Base-by-base conservation (phyloP, 1,140 invertebrate genomes). In the Atta colombica region DNA sequence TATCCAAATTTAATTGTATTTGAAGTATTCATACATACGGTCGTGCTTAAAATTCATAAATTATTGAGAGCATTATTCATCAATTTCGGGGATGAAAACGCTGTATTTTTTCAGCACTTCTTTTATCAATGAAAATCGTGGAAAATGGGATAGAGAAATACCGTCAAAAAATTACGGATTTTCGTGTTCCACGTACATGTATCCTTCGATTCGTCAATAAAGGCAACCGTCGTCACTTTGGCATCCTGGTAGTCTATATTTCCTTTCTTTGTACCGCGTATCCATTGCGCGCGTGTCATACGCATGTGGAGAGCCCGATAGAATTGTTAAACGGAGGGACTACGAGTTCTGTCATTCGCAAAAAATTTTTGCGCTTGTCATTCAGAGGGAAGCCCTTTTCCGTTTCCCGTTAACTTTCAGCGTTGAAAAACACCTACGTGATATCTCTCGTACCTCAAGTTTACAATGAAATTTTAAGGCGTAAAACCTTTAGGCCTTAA, bases 301-400 rank as follows among this genome's bases (percentile, higher is more conserved):
- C 49, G 25, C 84, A 65, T 31, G 69, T 53, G 53, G 74, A 66
- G 35, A 85, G 58, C 51, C 51, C 86, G 87, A 92, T 91, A 90
- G 92, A 91, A 92, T 84, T 88, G 90, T 88, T 86, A 89, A 87
- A 90, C 85, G 69, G 72, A 82, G 14, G 8, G 18, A 49, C 78
- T 51, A 61, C 75, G 71, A 61, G 49, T 72, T 63, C 72, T 35
- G 25, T 12, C 74, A 58, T 88, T 81, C 58, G 55, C 82, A 87
- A 91, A 89, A 60, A 78, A 71, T 55, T 61, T 55, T 60, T 58
- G 28, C 71, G 75, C 82, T 78, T 65, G 53, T 65, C 58, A 49
- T 53, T 8, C 65, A 65, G 53, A 66, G 74, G 51, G 31, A 77
- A 74, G 60, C 28, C 60, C 35, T 82, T 25, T 68, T 84, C 63